These are phyloP conservation scores for Tenebrosternarchus preto DNA, from an alignment of 2,113 vertebrate genomes.

Conservation along the genomic window DNA sequence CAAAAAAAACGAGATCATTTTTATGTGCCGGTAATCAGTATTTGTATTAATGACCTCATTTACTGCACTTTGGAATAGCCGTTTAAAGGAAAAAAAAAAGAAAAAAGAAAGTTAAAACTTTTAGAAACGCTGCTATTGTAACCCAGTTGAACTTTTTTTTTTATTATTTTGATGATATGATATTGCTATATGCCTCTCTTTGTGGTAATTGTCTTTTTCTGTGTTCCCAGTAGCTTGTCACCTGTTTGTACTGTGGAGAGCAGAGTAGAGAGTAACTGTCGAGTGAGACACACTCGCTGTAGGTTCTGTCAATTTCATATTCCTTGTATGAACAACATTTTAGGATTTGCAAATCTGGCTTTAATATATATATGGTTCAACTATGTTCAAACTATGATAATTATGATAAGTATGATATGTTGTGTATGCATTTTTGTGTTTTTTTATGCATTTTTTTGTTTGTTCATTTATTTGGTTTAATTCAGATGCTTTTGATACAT, in stretches of 20 bases:
- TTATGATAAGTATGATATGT: constrained; percentile 43
- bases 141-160: constrained; percentile 64
- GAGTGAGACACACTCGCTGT: constrained; percentile 18
- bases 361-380: constrained; percentile 29
- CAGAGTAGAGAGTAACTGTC: constrained; percentile 73
- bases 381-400: constrained; percentile 23
- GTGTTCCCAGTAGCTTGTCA: constrained; percentile 60
- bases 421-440: constrained; percentile 44
- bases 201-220: constrained; percentile 55
- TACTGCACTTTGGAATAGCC: constrained; percentile 85
- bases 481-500: constrained; percentile 28
- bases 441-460: constrained; percentile 26
- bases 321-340: constrained; percentile 10
- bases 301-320: constrained; percentile 33
- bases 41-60: constrained; percentile 86
- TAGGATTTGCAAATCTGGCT: constrained; percentile 39
- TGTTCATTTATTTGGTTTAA: constrained; percentile 38
- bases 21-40: constrained; percentile 77
- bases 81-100: constrained; percentile 71
- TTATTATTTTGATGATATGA: constrained; percentile 45
- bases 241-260: constrained; percentile 71
- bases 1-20: constrained; percentile 19
- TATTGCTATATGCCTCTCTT: constrained; percentile 65
- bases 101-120: constrained; percentile 69
- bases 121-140: constrained; percentile 84